These are phyloP conservation scores for Hecatera dysodea DNA, from an alignment of 2,888 invertebrate genomes.

Conservation along the genomic window DNA sequence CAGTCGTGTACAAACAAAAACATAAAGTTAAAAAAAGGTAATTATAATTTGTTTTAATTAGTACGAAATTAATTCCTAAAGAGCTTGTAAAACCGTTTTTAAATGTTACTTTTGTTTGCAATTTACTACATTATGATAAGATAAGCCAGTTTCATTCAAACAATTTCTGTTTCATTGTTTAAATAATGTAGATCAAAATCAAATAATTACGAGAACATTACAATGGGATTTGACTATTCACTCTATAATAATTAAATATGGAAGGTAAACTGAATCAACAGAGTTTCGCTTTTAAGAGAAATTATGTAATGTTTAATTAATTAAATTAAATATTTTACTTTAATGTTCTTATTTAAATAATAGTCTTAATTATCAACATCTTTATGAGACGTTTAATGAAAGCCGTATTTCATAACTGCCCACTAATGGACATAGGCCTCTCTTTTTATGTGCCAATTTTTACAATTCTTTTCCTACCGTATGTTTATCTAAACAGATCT, in stretches of 20 bases:
- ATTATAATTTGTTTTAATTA: background rate
- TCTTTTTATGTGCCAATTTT: too few species aligned
- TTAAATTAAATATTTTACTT: slow-evolving; percentile 29
- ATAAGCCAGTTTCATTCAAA: slow-evolving; percentile 17
- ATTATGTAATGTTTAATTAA: slow-evolving; percentile 27
- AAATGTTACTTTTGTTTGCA: background rate
- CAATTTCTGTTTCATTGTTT: slow-evolving; percentile 28
- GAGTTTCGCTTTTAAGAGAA: slow-evolving; percentile 36
- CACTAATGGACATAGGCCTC: too few species aligned
- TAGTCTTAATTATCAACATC: slow-evolving; percentile 6
- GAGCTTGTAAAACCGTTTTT: slow-evolving; percentile 5
- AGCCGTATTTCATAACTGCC: background rate
- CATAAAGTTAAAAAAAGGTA: too few species aligned
- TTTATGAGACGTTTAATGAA: slow-evolving; percentile 4
- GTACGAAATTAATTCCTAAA: background rate
- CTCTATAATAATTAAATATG: slow-evolving; percentile 13
- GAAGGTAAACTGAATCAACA: background rate
- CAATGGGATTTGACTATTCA: slow-evolving; percentile 18
- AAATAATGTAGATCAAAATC: slow-evolving; percentile 32
- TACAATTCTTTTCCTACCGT: too few species aligned
- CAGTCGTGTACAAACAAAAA: too few species aligned
- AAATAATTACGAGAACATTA: slow-evolving; percentile 26
- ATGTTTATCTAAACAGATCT: too few species aligned
- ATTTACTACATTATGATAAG: background rate
- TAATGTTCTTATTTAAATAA: slow-evolving; percentile 26